Base-by-base conservation (phyloP, 2,888 invertebrate genomes). In the Aethes cnicana region DNA sequence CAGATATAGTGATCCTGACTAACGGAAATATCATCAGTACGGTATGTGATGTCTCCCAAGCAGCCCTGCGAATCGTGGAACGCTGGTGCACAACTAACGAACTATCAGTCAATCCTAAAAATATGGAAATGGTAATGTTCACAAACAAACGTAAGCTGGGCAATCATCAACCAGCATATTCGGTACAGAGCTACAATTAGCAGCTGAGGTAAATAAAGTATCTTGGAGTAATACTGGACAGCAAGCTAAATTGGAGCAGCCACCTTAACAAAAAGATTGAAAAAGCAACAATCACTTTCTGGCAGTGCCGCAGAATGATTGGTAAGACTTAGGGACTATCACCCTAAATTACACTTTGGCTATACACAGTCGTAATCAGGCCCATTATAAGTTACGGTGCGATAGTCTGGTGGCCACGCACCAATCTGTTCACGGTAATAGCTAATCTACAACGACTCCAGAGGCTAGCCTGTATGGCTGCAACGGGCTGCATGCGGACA, bases 101-200 rank as follows among this genome's bases (percentile, higher is more conserved):
- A 36, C 36, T 36, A 20, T 36, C 36, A 8, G 36, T 36, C 17
- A 36, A 20, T 9, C 36, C 20, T 2, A 36, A 36, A 20, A 20
- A 36, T 9, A 36, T 20, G 2, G 36, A 36, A 18, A 9, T 20
- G 12, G 36, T 36, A 17, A 20, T 20, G 17, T 20, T 9, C n/a
- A 20, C 17, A 6, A 18, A 35, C 1, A 30, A 30, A 12, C 14
- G 30, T 14, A 14, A 30, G 6, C 14, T 11, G 3, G 32, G 32
- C 32, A 32, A 32, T 5, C 14, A 32, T 6, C 11, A 14, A 30
- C 30, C 32, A 32, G 8, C 2, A 2, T 36, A n/a, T 36, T 36
- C 18, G 14, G 8, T 8, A 11, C 9, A 20, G 20, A 17, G 20
- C 36, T 36, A 6, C 9, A 17, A 18, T 9, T 36, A 4, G 6